A percentile compares a stretch with the other conserved stretches of the same genome.
Evolutionary conservation across 2,888 invertebrate species (phyloP).

Genomic region (Taenaris catops): DNA sequence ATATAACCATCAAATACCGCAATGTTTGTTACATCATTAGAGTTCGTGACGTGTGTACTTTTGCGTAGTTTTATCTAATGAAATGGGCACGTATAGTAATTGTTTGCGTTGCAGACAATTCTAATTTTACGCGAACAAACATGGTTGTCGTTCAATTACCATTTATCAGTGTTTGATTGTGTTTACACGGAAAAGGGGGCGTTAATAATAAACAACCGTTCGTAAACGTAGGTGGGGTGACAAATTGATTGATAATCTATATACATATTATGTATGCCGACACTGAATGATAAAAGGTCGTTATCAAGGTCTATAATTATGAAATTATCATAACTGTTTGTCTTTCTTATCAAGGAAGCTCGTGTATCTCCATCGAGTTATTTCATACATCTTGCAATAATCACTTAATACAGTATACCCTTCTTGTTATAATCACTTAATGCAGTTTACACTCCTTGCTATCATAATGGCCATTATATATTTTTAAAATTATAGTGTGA

Average conservation of each 20-base stretch:
- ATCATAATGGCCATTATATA: too few relatives aligned
- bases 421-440: too few relatives aligned
- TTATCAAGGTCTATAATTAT: not conserved
- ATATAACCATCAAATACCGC: not conserved
- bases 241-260: not conserved
- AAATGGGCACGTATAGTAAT: constrained; percentile 15
- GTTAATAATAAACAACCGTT: constrained; percentile 1
- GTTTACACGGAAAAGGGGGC: constrained; percentile 18
- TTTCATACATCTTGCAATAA: too few relatives aligned
- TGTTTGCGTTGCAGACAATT: constrained; percentile 29
- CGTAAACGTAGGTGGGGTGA: constrained; percentile 6
- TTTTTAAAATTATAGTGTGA: too few relatives aligned
- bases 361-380: too few relatives aligned
- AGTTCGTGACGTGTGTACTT: constrained; percentile 20
- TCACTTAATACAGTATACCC: too few relatives aligned
- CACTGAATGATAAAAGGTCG: constrained; percentile 1
- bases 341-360: too few relatives aligned
- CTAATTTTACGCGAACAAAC: constrained; percentile 35
- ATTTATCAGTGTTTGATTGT: constrained; percentile 25
- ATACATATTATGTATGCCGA: too few relatives aligned
- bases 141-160: constrained; percentile 34
- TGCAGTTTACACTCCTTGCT: too few relatives aligned
- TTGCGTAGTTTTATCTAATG: too few relatives aligned
- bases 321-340: too few relatives aligned
- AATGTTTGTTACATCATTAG: constrained; percentile 11